Evolutionary conservation across 2,797 vertebrate species (phyloP).

Genomic region (Craterocephalus amniculus): DNA sequence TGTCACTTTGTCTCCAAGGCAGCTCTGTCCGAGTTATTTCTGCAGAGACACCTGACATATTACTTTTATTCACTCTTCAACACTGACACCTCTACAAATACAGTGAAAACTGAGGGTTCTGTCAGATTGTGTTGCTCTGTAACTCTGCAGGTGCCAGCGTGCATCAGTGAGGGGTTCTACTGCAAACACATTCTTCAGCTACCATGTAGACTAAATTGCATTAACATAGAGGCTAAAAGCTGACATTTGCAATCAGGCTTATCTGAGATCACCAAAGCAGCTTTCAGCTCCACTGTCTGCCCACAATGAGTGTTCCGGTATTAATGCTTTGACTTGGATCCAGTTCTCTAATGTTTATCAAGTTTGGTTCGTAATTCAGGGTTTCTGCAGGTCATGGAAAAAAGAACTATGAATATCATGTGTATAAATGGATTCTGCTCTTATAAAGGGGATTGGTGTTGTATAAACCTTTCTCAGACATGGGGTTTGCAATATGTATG

Average conservation of each 20-base stretch:
- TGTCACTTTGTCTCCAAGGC: conserved; percentile 21
- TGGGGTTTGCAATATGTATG: background rate
- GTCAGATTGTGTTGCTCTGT: conserved; percentile 39
- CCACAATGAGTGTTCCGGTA: conserved; percentile 42
- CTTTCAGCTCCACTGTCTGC: conserved; percentile 45
- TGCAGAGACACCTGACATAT: conserved; percentile 48
- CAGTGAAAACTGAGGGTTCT: conserved; percentile 58
- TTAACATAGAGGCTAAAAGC: conserved; percentile 22
- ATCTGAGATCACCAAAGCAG: conserved; percentile 41
- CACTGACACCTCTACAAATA: conserved; percentile 43
- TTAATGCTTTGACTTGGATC: conserved; percentile 53
- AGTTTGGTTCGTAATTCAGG: conserved; percentile 18
- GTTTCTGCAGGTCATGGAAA: conserved; percentile 45
- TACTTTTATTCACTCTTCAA: conserved; percentile 59
- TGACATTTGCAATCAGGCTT: conserved; percentile 32
- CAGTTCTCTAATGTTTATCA: conserved; percentile 21
- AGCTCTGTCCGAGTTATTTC: conserved; percentile 51
- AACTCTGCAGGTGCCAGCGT: conserved; percentile 27
- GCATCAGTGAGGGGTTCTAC: conserved; percentile 41
- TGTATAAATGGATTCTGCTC: background rate
- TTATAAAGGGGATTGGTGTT: background rate
- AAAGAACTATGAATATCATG: background rate
- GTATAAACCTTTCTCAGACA: background rate
- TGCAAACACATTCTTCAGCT: conserved; percentile 45
- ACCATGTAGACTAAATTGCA: conserved; percentile 12